Percentiles rank a stretch among this genome's conserved stretches.
Evolutionary conservation across 2,888 invertebrate species (phyloP).

Genomic region (Himalopsyche tibetana): DNA sequence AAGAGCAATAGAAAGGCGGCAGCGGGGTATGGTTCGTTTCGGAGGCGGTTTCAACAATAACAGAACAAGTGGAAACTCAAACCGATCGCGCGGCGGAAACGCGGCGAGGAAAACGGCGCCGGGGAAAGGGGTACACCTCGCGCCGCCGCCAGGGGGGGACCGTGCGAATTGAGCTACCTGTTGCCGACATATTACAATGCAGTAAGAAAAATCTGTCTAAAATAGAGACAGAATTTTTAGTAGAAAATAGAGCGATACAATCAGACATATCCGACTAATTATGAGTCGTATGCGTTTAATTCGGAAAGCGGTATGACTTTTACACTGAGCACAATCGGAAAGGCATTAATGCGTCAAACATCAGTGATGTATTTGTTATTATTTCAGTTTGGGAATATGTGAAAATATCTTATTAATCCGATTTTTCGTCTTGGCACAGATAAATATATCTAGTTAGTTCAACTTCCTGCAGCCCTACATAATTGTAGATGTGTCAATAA

Average conservation of each 20-base stretch:
- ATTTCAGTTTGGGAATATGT: too few species aligned
- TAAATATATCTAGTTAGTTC: too few species aligned
- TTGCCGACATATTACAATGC: constrained; percentile 47
- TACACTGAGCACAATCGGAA: neutral
- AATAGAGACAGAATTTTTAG: constrained; percentile 38
- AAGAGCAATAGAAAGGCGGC: constrained; percentile 51
- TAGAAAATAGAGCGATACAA: neutral
- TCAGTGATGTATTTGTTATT: too few species aligned
- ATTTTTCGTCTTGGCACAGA: too few species aligned
- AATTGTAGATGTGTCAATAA: too few species aligned
- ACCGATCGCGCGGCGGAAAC: constrained; percentile 15
- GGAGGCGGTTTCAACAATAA: constrained; percentile 54
- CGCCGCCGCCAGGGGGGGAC: constrained; percentile 50
- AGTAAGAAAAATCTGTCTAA: constrained; percentile 25
- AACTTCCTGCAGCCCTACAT: too few species aligned
- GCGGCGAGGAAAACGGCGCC: constrained; percentile 28
- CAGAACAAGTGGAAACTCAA: constrained; percentile 42
- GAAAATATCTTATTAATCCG: too few species aligned
- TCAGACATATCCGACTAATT: neutral
- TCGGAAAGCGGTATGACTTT: neutral
- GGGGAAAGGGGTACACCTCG: constrained; percentile 22
- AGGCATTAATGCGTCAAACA: too few species aligned
- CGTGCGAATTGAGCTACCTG: constrained; percentile 54
- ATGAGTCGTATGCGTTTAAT: neutral
- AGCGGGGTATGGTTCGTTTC: constrained; percentile 41